Evolutionary conservation across 2,113 vertebrate genomes (phyloP), one percentile per base, ranked within the genome.

Genomic region (Nyctereutes procyonoides): DNA sequence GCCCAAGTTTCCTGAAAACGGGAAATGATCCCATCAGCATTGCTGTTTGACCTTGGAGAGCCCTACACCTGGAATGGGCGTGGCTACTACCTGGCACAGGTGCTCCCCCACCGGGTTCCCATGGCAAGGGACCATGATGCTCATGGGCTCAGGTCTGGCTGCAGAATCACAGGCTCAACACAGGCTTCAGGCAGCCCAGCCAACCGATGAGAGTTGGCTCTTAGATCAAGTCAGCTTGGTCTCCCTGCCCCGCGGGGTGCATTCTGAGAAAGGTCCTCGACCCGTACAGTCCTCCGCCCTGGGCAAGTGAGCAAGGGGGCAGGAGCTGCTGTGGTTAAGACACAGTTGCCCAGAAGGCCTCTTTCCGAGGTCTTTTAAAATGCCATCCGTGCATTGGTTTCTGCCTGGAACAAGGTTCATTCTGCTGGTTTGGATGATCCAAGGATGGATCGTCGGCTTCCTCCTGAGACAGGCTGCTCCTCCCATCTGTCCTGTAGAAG

Each of bases 71-170:
- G 51, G 85, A 6, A 0, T 24, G 74, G 88, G 35, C 0, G 0
- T 5, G 55, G 69, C 32, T 22, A 28, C 20, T 7, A 5, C 26
- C 87, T 17, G 77, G 89, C 28, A 11, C 26, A 12, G 67, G 65
- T 3, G 4, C 32, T 16, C 4, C 2, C 51, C 24, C 11, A 1
- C 38, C 5, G 5, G 38, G 7, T 1, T 26, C 35, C 90, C 32
- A 0, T 5, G 10, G 82, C 16, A 7, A 1, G 7, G 0, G 69
- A 5, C 24, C 7, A 0, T 0, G 13, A 2, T 10, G 58, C 32
- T 71, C 12, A 0, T 0, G 1, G 51, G 26, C 62, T 92, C 67
- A 17, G 60, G 10, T 3, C 17, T 7, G 51, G 60, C 56, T 48
- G 65, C 28, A 53, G 95, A 77, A 17, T 5, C 79, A 32, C 79